These are phyloP conservation scores for Sebastes trivittatus DNA, from an alignment of 2,797 vertebrate species.

Conservation along the genomic window DNA sequence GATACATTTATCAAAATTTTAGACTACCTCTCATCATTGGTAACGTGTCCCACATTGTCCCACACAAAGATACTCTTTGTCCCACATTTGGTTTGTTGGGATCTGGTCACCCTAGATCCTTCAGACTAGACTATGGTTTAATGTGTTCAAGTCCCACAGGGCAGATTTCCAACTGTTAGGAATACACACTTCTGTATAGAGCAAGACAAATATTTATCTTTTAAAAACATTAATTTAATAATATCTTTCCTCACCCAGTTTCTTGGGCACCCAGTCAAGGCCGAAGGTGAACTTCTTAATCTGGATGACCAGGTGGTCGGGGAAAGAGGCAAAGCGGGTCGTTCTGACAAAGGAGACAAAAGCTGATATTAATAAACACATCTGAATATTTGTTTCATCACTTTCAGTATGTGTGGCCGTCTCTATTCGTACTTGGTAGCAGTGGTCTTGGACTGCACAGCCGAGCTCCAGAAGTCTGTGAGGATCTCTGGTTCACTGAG, in stretches of 20 bases:
- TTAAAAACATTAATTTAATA: neutral
- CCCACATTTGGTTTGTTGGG: too few species aligned
- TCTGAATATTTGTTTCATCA: neutral
- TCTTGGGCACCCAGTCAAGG: slow-evolving; percentile 98
- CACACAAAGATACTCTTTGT: too few species aligned
- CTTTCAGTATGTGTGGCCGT: neutral
- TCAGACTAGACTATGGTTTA: neutral
- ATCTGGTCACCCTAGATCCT: neutral
- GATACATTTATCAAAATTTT: too few species aligned
- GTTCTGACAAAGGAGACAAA: slow-evolving; percentile 82
- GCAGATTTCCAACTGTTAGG: neutral
- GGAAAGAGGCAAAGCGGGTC: slow-evolving; percentile 98
- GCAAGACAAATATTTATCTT: neutral
- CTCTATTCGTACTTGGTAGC: slow-evolving; percentile 91
- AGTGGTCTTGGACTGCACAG: slow-evolving; percentile 95
- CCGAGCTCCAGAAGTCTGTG: slow-evolving; percentile 99
- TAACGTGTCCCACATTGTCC: too few species aligned
- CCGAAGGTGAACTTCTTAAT: slow-evolving; percentile 99
- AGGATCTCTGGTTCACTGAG: slow-evolving; percentile 95
- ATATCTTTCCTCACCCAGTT: slow-evolving; percentile 88
- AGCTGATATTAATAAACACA: slow-evolving; percentile 2
- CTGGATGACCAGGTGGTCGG: slow-evolving; percentile 98
- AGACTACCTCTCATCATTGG: too few species aligned
- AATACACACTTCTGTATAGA: neutral
- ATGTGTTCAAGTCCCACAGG: neutral